Evolutionary conservation across 1,140 invertebrate genomes (phyloP).

Genomic region (Papilio polyxenes): DNA sequence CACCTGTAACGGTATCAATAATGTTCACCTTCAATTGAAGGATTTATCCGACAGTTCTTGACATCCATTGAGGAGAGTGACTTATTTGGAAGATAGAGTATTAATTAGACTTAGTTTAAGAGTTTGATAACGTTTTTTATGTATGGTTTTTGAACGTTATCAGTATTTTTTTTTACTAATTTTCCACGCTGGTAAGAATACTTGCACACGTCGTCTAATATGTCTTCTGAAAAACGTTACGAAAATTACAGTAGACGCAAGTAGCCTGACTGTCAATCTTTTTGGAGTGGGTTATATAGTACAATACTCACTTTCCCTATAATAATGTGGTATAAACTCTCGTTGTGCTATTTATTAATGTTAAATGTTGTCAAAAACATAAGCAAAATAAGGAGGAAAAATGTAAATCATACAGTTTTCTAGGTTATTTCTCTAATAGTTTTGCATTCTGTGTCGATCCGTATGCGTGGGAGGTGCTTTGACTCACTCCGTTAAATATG

Average conservation of each 20-base stretch:
- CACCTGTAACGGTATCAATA: not conserved
- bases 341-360: too few relatives aligned
- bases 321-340: too few relatives aligned
- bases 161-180: too few relatives aligned
- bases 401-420: not conserved
- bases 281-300: too few relatives aligned
- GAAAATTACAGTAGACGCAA: too few relatives aligned
- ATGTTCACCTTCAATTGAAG: slow-evolving; percentile 22
- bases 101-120: not conserved
- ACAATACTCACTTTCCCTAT: too few relatives aligned
- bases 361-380: too few relatives aligned
- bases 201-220: too few relatives aligned
- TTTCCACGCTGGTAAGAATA: too few relatives aligned
- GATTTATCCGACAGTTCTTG: slow-evolving; percentile 32
- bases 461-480: not conserved
- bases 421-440: slow-evolving; percentile 9
- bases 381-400: too few relatives aligned
- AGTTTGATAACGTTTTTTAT: not conserved
- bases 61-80: not conserved
- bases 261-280: too few relatives aligned
- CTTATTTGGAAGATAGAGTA: not conserved
- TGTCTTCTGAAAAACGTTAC: too few relatives aligned
- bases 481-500: not conserved
- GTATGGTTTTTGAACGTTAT: not conserved
- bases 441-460: slow-evolving; percentile 18